Base-by-base conservation (phyloP, 2,888 invertebrate species). In the Meta bourneti region DNA sequence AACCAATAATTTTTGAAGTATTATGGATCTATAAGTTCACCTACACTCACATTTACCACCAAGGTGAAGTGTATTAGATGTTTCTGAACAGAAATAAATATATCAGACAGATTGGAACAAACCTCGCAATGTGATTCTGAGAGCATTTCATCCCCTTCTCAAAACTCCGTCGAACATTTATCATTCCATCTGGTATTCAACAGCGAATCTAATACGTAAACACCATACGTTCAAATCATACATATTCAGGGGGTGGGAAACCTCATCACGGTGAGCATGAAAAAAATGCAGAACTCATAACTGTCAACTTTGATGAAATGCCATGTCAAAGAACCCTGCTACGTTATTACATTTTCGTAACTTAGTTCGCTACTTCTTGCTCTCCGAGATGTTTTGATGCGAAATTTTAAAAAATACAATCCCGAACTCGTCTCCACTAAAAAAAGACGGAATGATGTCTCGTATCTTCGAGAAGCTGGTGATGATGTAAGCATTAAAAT, bases 261-360 rank as follows among this genome's bases (percentile, higher is more conserved):
- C 61, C 11, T 9, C 61, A 61, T 61, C 16, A 11, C 16, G 61
- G 16, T 61, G 16, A 61, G 16, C 61, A 61, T 11, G 8, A 11
- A 61, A 11, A 61, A 61, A 61, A 61, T 16, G 16, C 0, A 6
- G 8, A 16, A 16, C 61, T 61, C 61, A 19, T 13, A 71, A 71
- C 71, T 69, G 71, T 61, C 84, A 75, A n/a, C 61, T 75, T 16
- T 74, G 52, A 61, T n/a, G 48, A 52, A 83, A 61, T 61, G 61
- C 11, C 16, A 61, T 0, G 61, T 61, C 61, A 61, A 61, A 61
- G 61, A 9, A 61, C 11, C 61, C 61, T 9, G 16, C 16, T 61
- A 16, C 13, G 61, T 8, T 61, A 61, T 61, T 61, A 9, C 8
- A 61, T 61, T 11, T 61, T 61, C 11, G 11, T 5, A 61, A 61